These are phyloP conservation scores for Percina caprodes DNA, from an alignment of 2,113 vertebrate species.

Conservation along the genomic window DNA sequence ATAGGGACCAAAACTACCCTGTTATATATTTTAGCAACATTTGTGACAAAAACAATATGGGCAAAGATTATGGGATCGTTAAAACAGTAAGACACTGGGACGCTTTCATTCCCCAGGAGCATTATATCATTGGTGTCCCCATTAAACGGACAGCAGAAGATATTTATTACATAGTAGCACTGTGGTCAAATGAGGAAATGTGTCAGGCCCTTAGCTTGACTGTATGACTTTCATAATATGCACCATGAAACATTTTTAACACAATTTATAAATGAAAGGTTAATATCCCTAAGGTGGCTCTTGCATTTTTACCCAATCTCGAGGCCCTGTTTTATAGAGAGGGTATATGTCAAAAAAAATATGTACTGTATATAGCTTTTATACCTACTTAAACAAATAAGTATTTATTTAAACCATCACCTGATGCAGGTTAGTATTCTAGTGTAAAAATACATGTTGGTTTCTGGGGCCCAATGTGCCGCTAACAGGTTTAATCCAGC, in stretches of 20 bases:
- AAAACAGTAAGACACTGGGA: slow-evolving; percentile 25
- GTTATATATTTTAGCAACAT: slow-evolving; percentile 22
- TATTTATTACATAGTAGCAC: slow-evolving; percentile 20
- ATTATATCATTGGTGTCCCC: not conserved
- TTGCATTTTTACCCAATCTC: not conserved
- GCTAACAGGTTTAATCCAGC: not conserved
- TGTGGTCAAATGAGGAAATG: not conserved
- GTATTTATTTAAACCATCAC: not conserved
- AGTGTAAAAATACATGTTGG: not conserved
- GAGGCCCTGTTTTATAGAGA: not conserved
- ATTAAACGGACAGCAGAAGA: not conserved
- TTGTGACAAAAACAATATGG: slow-evolving; percentile 32
- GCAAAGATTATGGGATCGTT: slow-evolving; percentile 24
- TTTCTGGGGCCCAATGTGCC: not conserved
- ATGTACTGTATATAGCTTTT: not conserved
- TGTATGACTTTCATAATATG: slow-evolving; percentile 5
- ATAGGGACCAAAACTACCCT: not conserved
- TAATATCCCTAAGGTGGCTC: not conserved
- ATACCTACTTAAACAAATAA: not conserved
- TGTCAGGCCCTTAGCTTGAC: not conserved
- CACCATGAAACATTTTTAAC: not conserved
- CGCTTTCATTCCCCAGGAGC: slow-evolving; percentile 5
- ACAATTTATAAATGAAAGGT: not conserved
- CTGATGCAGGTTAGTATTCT: not conserved
- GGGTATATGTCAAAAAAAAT: no score